Conservation (phyloP, 2,797 vertebrate genomes). For the Babyrousa celebensis region DNA sequence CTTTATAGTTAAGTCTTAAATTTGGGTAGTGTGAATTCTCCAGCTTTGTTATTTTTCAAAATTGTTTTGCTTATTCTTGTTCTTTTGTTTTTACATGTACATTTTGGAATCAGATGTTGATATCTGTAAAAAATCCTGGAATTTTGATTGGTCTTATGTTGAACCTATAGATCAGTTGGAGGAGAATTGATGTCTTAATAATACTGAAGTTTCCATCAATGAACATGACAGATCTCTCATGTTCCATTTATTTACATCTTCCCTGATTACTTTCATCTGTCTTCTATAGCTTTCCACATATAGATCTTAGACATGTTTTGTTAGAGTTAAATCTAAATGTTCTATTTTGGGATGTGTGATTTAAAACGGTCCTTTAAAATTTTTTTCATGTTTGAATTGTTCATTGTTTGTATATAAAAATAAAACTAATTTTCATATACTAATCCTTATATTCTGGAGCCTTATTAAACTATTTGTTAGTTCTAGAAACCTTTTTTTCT, state of each 20-base stretch:
- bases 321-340: slow-evolving; percentile 23
- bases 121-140: neutral
- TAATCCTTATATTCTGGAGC: neutral
- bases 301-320: neutral
- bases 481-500: neutral
- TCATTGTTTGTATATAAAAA: neutral
- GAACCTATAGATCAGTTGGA: neutral
- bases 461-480: neutral
- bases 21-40: neutral
- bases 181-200: neutral
- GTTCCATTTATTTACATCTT: slow-evolving; percentile 23
- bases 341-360: neutral
- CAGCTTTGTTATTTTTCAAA: slow-evolving; percentile 15
- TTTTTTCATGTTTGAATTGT: neutral
- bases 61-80: neutral
- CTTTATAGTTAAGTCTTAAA: neutral
- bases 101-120: slow-evolving; percentile 5
- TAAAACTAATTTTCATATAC: neutral
- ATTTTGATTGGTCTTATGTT: neutral
- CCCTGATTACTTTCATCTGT: neutral
- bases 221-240: neutral
- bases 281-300: slow-evolving; percentile 1
- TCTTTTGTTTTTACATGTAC: neutral
- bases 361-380: neutral
- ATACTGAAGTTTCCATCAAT: neutral